A percentile compares a stretch with the other conserved stretches of the same genome.
These are phyloP conservation scores for Euura lappo DNA, from an alignment of 1,140 invertebrate genomes.

Conservation along the genomic window DNA sequence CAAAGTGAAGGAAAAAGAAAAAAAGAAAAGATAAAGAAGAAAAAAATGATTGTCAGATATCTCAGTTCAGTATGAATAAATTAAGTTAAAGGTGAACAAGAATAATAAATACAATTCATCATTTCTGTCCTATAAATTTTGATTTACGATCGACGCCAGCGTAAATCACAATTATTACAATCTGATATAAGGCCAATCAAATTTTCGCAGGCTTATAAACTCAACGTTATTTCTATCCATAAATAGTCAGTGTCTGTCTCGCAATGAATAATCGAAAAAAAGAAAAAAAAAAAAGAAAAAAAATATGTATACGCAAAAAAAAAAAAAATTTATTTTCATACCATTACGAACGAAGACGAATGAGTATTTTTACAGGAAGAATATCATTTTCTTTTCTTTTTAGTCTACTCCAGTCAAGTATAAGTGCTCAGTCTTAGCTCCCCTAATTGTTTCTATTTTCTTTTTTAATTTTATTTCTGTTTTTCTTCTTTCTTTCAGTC, in stretches of 20 bases:
- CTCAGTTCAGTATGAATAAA: neutral
- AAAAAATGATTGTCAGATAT: no score
- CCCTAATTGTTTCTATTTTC: neutral
- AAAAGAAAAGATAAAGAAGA: no score
- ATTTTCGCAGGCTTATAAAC: no score
- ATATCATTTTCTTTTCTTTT: neutral
- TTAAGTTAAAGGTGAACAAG: no score
- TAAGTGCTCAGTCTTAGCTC: neutral
- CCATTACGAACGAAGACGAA: neutral
- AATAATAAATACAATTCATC: no score
- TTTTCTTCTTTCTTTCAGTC: no score
- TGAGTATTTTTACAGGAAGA: neutral
- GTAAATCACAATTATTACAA: neutral
- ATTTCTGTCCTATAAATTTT: neutral
- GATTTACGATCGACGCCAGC: neutral
- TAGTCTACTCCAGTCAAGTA: neutral
- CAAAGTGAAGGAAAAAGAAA: conserved; percentile 17
- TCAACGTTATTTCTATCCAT: neutral
- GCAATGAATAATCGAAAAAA: neutral
- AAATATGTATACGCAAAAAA: neutral
- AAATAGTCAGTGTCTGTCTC: neutral
- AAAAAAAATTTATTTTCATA: neutral
- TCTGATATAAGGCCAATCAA: no score
- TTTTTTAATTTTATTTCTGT: no score
- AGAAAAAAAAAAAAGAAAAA: neutral